These are phyloP conservation scores for Drosophila baimaii DNA, from an alignment of 1,140 invertebrate genomes.

Conservation along the genomic window DNA sequence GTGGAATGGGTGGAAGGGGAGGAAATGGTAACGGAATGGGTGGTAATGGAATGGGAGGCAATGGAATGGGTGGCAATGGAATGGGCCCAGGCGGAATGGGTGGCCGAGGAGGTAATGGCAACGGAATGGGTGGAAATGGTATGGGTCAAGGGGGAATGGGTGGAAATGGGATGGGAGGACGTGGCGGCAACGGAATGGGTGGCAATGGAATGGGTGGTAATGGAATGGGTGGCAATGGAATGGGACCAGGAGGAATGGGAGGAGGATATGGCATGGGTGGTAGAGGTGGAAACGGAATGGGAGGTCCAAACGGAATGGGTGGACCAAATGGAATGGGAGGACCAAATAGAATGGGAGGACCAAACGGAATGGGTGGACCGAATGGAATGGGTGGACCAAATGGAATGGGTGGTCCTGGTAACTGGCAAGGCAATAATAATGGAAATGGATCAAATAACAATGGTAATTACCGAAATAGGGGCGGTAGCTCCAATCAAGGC, in stretches of 20 bases:
- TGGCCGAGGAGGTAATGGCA: neutral
- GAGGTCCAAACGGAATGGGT: slow-evolving; percentile 9
- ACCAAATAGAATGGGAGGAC: neutral
- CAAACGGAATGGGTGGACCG: slow-evolving; percentile 3
- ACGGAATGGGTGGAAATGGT: slow-evolving; percentile 4
- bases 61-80: slow-evolving; percentile 8
- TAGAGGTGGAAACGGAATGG: slow-evolving; percentile 12
- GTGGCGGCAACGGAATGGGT: neutral
- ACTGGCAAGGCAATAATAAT: slow-evolving; percentile 18
- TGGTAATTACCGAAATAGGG: neutral
- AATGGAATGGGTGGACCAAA: slow-evolving; percentile 19
- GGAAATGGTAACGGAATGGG: slow-evolving; percentile 8
- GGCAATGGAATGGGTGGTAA: neutral
- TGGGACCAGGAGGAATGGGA: slow-evolving; percentile 1
- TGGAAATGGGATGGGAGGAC: neutral
- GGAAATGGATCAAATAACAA: slow-evolving; percentile 9
- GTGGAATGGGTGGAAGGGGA: slow-evolving; percentile 14
- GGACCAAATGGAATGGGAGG: slow-evolving; percentile 12
- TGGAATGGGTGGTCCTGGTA: slow-evolving; percentile 19
- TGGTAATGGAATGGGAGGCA: neutral
- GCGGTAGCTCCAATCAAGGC: slow-evolving; percentile 1
- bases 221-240: slow-evolving; percentile 19
- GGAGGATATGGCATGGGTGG: slow-evolving; percentile 3
- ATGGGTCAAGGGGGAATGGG: slow-evolving; percentile 5
- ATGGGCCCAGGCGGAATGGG: slow-evolving; percentile 5